Base-by-base conservation (phyloP, 2,888 invertebrate genomes). In the Alloplasta piceator region DNA sequence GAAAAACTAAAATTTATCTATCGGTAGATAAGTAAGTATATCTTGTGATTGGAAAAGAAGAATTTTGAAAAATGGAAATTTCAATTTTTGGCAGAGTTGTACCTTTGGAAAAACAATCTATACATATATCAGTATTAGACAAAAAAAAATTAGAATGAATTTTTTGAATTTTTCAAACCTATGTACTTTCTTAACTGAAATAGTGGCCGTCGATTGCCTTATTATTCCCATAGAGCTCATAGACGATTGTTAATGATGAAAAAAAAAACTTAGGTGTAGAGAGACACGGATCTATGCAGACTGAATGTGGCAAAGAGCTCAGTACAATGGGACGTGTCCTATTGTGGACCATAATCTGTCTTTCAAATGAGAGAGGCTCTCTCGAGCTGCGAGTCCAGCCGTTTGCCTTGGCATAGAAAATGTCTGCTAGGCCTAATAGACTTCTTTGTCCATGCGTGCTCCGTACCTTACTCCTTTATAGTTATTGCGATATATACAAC, bases 331-430 rank as follows among this genome's bases (percentile, higher is more conserved):
- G 88, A 89, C 87, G 86, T 85, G 86, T 86, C 85, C 83, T 87
- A 86, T 86, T 86, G 87, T 88, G 87, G 88, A 87, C 87, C 88
- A 87, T 88, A 89, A 90, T 91, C 89, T 87, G 86, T 90, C 89
- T 90, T 87, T 84, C 82, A 82, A 86, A 83, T 82, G 80, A 78
- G 72, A 78, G 82, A 70, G 80, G 52, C 73, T 66, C 64, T 84
- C 83, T 73, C 77, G 61, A 78, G 80, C 26, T 26, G 26, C 70
- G 80, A 77, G 86, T 86, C 90, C 87, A 85, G 90, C 88, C 89
- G 81, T 81, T 81, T 86, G 87, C 90, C 90, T 91, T 90, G 90
- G 91, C 90, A 90, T 89, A 90, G 88, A 91, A 91, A 91, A 89
- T 87, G 82, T 85, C 77, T 84, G 84, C 77, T 82, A 70, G 66